These are phyloP conservation scores for Drosophila suboccidentalis DNA, from an alignment of 2,888 invertebrate species.

Conservation along the genomic window DNA sequence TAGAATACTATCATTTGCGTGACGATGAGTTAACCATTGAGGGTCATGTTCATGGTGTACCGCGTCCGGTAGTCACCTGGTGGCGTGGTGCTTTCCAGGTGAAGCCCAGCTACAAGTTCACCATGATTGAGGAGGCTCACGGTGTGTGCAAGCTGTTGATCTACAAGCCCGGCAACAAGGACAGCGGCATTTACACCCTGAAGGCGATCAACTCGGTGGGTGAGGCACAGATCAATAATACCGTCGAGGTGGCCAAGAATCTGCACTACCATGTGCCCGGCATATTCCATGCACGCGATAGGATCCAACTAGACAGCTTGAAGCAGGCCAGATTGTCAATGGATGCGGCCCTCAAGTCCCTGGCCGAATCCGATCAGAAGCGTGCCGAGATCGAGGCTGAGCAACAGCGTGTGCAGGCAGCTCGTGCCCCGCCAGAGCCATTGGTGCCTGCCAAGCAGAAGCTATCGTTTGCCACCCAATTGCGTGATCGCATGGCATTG, in stretches of 20 bases:
- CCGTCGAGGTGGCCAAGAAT: slow-evolving; percentile 87
- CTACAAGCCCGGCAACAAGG: slow-evolving; percentile 87
- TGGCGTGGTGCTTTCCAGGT: slow-evolving; percentile 83
- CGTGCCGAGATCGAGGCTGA: slow-evolving; percentile 77
- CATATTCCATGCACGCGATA: slow-evolving; percentile 84
- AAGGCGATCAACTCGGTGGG: slow-evolving; percentile 90
- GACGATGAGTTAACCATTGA: slow-evolving; percentile 89
- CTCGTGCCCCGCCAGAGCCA: slow-evolving; percentile 77
- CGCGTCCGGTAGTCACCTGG: slow-evolving; percentile 84
- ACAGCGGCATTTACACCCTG: slow-evolving; percentile 90
- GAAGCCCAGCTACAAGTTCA: slow-evolving; percentile 84
- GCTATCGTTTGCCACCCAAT: slow-evolving; percentile 89
- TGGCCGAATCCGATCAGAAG: slow-evolving; percentile 84
- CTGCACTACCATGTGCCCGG: slow-evolving; percentile 86
- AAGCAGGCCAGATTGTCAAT: slow-evolving; percentile 82
- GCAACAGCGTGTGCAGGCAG: slow-evolving; percentile 56
- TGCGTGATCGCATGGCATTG: slow-evolving; percentile 92
- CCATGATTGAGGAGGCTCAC: slow-evolving; percentile 84
- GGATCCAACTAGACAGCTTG: slow-evolving; percentile 82
- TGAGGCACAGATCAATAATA: slow-evolving; percentile 86
- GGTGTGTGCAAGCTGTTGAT: slow-evolving; percentile 87
- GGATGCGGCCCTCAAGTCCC: slow-evolving; percentile 84
- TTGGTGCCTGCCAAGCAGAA: slow-evolving; percentile 84
- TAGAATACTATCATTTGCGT: slow-evolving; percentile 85
- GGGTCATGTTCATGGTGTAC: slow-evolving; percentile 85